Base-by-base conservation (phyloP, 2,113 vertebrate genomes). In the Lipotes vexillifer region DNA sequence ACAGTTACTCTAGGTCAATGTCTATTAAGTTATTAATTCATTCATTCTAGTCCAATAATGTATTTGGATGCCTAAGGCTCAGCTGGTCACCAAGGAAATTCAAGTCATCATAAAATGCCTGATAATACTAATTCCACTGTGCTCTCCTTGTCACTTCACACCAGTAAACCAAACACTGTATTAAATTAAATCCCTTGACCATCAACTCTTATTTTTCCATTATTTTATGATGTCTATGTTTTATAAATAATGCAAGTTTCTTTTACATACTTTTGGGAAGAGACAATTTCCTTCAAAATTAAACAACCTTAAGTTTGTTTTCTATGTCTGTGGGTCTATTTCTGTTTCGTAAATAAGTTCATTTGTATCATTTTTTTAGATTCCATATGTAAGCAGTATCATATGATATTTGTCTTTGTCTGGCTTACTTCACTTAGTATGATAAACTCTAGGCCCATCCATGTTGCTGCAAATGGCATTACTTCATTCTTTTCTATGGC, bases 11-110 rank as follows among this genome's bases (percentile, higher is more conserved):
- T 80, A 90, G 90, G 83, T 49, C 69, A 72, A 3, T 84, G 31
- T 71, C 41, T 93, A 49, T 63, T 87, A 91, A 46, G 23, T 93
- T 89, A 71, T 93, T 89, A 71, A 87, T 97, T n/a, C 49, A 90
- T 27, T 83, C 38, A 96, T 96, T 97, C 49, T 61, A 20, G 33
- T 15, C 9, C 38, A 96, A 21, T 97, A 92, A 87, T 93, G 31
- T 83, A 93, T 80, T 93, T 94, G 82, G 33, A 89, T 90, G 81
- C 74, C 80, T 92, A 44, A 90, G 84, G 80, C 72, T 97, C 18
- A 80, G n/a, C 27, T 95, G 80, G 63, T 97, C 95, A 93, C 81
- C 38, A 81, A 68, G 77, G 59, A 93, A 97, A 96, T 72, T 87
- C 21, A 75, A 74, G 90, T 86, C 15, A 59, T 88, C 95, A 75